Evolutionary conservation across 2,888 invertebrate genomes (phyloP).

Genomic region (Drosophila demipolita): DNA sequence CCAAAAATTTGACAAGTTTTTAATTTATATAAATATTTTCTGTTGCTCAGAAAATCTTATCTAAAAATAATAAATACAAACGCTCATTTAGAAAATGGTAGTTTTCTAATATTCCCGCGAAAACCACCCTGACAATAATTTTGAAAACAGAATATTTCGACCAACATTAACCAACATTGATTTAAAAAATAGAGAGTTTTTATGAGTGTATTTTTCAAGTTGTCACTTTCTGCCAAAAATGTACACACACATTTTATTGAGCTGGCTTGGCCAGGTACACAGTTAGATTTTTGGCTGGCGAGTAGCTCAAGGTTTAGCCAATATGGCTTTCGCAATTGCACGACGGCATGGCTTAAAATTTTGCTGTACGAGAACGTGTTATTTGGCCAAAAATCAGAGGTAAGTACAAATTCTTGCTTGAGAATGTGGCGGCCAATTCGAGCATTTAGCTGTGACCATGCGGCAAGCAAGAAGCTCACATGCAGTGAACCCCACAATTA

Average conservation of each 20-base stretch:
- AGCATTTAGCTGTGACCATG: constrained; percentile 27
- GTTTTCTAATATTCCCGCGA: background rate
- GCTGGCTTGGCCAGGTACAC: constrained; percentile 35
- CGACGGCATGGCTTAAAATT: constrained; percentile 27
- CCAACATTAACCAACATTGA: too few species aligned
- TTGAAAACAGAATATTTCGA: background rate
- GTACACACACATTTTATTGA: constrained; percentile 54
- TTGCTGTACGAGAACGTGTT: constrained; percentile 60
- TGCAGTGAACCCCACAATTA: constrained; percentile 14
- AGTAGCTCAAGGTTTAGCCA: constrained; percentile 75
- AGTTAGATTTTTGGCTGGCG: constrained; percentile 42
- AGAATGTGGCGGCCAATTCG: constrained; percentile 74
- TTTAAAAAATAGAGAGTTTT: background rate
- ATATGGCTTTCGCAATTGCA: constrained; percentile 69
- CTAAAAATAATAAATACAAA: too few species aligned
- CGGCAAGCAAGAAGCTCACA: constrained; percentile 1
- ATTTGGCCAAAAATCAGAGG: constrained; percentile 64
- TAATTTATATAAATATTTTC: too few species aligned
- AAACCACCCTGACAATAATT: background rate
- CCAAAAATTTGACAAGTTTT: too few species aligned
- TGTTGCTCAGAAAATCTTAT: too few species aligned
- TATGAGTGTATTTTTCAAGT: constrained; percentile 25
- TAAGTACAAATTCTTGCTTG: constrained; percentile 61
- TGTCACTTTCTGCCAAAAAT: constrained; percentile 62
- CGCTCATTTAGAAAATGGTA: too few species aligned